Percentiles rank a stretch among this genome's conserved stretches.
These are phyloP conservation scores for Neuroscelio doddi DNA, from an alignment of 2,888 invertebrate genomes.

Conservation along the genomic window DNA sequence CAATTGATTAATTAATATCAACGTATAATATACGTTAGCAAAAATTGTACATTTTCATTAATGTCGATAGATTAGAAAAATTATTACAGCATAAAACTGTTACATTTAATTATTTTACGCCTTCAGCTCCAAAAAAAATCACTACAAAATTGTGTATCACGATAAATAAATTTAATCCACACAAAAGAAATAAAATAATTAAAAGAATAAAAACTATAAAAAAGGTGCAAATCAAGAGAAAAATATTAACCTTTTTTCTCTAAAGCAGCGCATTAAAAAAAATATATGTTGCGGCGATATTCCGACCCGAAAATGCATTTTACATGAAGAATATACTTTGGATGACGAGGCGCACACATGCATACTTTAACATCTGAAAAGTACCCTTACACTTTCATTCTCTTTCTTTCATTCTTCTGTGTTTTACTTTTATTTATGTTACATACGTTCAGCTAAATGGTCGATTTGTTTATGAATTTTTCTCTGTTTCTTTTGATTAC, in stretches of 20 bases:
- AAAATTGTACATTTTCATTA: conserved; percentile 32
- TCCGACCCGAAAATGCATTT: conserved; percentile 53
- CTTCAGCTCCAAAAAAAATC: too few species aligned
- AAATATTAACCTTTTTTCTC: too few species aligned
- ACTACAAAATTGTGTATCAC: too few species aligned
- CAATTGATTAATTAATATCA: conserved; percentile 41
- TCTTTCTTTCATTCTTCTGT: conserved; percentile 30
- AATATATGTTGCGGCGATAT: too few species aligned
- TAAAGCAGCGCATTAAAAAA: too few species aligned
- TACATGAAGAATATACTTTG: conserved; percentile 38
- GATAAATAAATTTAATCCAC: too few species aligned
- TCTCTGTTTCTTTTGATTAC: conserved; percentile 53
- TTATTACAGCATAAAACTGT: too few species aligned
- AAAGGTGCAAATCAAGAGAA: neutral
- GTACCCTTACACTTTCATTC: conserved; percentile 18
- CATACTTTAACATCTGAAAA: conserved; percentile 4
- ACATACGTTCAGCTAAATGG: conserved; percentile 21
- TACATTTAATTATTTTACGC: too few species aligned
- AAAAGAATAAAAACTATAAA: neutral
- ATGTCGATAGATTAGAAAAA: conserved; percentile 1
- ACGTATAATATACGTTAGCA: conserved; percentile 40
- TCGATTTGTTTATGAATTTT: conserved; percentile 41
- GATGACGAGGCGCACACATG: conserved; percentile 44
- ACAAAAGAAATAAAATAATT: too few species aligned
- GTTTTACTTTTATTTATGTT: conserved; percentile 27